These are phyloP conservation scores for Drosophila pandora DNA, from an alignment of 1,140 invertebrate species.

Conservation along the genomic window DNA sequence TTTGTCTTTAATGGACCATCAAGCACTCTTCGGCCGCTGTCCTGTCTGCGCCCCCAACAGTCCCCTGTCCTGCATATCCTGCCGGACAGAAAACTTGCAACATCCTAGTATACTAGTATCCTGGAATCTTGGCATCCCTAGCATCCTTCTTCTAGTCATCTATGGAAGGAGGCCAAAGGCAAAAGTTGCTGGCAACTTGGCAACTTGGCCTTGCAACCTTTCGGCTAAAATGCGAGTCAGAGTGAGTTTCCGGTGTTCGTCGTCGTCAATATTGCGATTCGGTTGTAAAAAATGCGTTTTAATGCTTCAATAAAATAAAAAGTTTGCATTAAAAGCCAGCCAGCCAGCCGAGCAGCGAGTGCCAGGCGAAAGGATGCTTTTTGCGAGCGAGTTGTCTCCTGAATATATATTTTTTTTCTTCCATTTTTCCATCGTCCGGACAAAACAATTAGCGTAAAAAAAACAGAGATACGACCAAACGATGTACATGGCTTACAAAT, in stretches of 20 bases:
- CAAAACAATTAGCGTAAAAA: constrained; percentile 81
- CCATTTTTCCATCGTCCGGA: constrained; percentile 1
- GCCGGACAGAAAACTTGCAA: neutral
- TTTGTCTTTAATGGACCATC: constrained; percentile 84
- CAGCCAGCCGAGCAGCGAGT: too few relatives aligned
- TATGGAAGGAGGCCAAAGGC: too few relatives aligned
- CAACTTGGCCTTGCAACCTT: constrained; percentile 55
- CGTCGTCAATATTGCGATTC: constrained; percentile 74
- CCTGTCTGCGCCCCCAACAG: neutral
- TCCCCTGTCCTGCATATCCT: neutral
- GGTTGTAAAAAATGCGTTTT: constrained; percentile 83
- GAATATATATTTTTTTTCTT: neutral
- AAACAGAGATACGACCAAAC: constrained; percentile 7
- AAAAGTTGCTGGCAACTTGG: constrained; percentile 22
- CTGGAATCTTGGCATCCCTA: neutral
- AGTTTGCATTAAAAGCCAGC: constrained; percentile 71
- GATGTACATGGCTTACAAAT: constrained; percentile 3
- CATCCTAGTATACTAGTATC: neutral
- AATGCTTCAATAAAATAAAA: constrained; percentile 83
- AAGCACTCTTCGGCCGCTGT: constrained; percentile 52
- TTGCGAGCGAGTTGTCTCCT: neutral
- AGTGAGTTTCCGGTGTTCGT: neutral
- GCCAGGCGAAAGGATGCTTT: neutral
- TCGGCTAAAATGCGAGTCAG: neutral
- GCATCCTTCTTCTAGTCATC: neutral